phyloP scores from a whole-genome alignment of 1,140 invertebrate species.

The Megathymus violae region DNA sequence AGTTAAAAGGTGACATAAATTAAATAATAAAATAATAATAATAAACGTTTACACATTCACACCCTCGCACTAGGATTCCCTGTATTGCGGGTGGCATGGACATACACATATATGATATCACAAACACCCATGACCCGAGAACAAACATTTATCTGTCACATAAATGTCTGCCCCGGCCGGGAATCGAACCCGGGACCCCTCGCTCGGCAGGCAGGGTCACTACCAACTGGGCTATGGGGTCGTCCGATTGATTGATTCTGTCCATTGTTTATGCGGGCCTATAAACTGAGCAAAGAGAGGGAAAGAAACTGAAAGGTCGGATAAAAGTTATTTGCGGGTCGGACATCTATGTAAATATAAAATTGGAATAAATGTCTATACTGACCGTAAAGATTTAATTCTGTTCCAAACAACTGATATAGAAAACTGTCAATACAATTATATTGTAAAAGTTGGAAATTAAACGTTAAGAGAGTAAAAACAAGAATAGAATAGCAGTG shows the following conservation, averaged over 20 bases:
- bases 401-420: constrained; percentile 28
- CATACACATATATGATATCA: too few species aligned
- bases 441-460: constrained; percentile 64
- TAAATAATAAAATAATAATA: too few species aligned
- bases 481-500: constrained; percentile 67
- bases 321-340: constrained; percentile 71
- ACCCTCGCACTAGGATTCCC: too few species aligned
- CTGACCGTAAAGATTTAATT: constrained; percentile 9
- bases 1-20: constrained; percentile 51
- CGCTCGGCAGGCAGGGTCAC: too few species aligned
- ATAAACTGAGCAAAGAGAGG: constrained; percentile 69
- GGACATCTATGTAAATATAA: constrained; percentile 65
- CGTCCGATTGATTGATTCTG: constrained; percentile 45
- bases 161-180: too few species aligned
- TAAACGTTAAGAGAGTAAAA: constrained; percentile 75
- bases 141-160: too few species aligned
- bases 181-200: too few species aligned
- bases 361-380: constrained; percentile 44
- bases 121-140: too few species aligned
- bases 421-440: constrained; percentile 51
- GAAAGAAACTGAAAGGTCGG: constrained; percentile 47
- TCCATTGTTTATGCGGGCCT: constrained; percentile 73
- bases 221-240: too few species aligned
- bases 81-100: too few species aligned
- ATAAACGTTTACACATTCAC: too few species aligned